Evolutionary conservation across 2,113 vertebrate genomes (phyloP).

Genomic region (Neogale vison): DNA sequence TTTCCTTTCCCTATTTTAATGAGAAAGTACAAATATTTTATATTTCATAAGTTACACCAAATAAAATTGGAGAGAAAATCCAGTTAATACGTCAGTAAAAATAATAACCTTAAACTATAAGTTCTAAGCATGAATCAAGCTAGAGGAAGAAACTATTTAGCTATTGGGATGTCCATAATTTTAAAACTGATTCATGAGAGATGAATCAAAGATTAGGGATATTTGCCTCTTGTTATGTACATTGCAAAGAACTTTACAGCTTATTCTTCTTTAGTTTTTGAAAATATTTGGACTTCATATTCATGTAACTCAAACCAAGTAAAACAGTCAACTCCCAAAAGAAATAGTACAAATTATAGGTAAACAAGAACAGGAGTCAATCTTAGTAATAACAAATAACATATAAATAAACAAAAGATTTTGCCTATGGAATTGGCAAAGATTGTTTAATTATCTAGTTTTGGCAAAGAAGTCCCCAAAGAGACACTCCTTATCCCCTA

Average conservation of each 20-base stretch:
- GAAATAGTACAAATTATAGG: not conserved
- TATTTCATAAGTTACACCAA: slow-evolving; percentile 5
- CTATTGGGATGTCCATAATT: not conserved
- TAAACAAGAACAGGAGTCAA: not conserved
- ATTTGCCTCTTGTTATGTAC: not conserved
- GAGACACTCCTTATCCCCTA: not conserved
- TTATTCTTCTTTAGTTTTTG: slow-evolving; percentile 1
- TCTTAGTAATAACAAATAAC: not conserved
- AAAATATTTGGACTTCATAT: slow-evolving; percentile 20
- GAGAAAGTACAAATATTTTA: not conserved
- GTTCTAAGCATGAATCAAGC: not conserved
- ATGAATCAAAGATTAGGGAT: not conserved
- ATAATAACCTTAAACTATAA: not conserved
- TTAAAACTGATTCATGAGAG: not conserved
- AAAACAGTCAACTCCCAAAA: not conserved
- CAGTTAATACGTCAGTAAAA: slow-evolving; percentile 8
- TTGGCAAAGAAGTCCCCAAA: not conserved
- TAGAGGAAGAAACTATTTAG: not conserved
- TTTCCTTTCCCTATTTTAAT: not conserved
- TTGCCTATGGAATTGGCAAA: not conserved
- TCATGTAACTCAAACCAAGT: slow-evolving; percentile 12
- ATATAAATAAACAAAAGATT: not conserved
- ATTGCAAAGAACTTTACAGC: not conserved
- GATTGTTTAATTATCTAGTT: not conserved
- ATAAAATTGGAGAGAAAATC: not conserved